Evolutionary conservation across 2,113 vertebrate species (phyloP).

Genomic region (Vireo altiloquus): DNA sequence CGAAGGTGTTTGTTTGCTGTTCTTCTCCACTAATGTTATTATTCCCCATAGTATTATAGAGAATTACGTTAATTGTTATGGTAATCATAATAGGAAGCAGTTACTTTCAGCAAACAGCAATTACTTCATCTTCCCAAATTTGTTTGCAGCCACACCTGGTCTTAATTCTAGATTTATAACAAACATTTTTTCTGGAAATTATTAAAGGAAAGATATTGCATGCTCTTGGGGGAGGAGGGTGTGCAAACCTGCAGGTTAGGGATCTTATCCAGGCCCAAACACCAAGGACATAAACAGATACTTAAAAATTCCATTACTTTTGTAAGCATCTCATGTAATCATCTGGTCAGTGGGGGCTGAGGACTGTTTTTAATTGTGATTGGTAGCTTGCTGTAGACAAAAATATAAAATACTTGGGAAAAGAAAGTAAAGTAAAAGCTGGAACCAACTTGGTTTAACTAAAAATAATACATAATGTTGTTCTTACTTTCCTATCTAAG

Average conservation of each 20-base stretch:
- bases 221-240: not conserved
- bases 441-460: not conserved
- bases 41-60: not conserved
- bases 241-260: not conserved
- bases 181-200: not conserved
- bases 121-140: not conserved
- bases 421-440: not conserved
- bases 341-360: fast-evolving
- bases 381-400: not conserved
- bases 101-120: slow-evolving; percentile 6
- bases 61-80: slow-evolving; percentile 36
- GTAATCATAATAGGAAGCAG: slow-evolving; percentile 1
- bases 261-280: not conserved
- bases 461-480: not conserved
- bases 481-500: not conserved
- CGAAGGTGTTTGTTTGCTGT: slow-evolving; percentile 6
- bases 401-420: not conserved
- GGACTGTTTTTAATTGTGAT: not conserved
- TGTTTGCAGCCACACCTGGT: not conserved
- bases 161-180: not conserved
- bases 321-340: not conserved
- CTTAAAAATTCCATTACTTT: not conserved
- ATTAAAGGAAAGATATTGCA: not conserved
- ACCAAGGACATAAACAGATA: not conserved
- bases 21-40: slow-evolving; percentile 9